Conservation (phyloP, 2,113 vertebrate genomes). For the Nibea coibor region DNA sequence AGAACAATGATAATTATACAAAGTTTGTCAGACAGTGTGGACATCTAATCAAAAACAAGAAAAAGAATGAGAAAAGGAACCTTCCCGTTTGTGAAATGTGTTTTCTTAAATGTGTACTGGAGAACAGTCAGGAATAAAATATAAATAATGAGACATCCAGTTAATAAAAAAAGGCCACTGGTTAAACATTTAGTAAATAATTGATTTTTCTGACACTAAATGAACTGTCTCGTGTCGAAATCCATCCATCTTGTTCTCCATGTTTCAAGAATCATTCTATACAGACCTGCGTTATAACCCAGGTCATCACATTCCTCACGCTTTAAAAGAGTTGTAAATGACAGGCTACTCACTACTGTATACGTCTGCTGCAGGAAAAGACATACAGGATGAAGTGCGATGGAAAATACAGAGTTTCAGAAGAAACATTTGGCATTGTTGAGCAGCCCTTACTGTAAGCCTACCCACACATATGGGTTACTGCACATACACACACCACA, state of each 20-base stretch:
- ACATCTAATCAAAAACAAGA: too few species aligned
- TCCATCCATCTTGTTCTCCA: neutral
- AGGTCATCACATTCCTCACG: neutral
- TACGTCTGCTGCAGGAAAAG: slow-evolving; percentile 4
- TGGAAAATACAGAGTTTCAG: slow-evolving; percentile 51
- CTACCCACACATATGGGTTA: slow-evolving; percentile 48
- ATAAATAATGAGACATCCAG: neutral
- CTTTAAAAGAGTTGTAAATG: slow-evolving; percentile 30
- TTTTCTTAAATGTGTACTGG: neutral
- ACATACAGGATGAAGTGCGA: slow-evolving; percentile 30
- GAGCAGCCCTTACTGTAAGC: slow-evolving; percentile 38
- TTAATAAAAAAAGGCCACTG: neutral
- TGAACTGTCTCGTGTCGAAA: neutral
- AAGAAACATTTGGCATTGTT: slow-evolving; percentile 57
- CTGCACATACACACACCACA: slow-evolving; percentile 63
- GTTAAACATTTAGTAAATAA: neutral
- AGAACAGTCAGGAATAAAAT: neutral
- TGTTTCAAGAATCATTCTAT: neutral
- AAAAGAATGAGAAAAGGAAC: too few species aligned
- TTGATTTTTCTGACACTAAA: neutral
- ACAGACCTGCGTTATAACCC: neutral
- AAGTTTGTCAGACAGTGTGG: too few species aligned
- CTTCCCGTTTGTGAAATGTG: too few species aligned
- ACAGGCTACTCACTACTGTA: neutral
- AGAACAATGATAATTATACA: too few species aligned